Evolutionary conservation across 1,140 invertebrate genomes (phyloP).

Genomic region (Drosophila mojavensis): DNA sequence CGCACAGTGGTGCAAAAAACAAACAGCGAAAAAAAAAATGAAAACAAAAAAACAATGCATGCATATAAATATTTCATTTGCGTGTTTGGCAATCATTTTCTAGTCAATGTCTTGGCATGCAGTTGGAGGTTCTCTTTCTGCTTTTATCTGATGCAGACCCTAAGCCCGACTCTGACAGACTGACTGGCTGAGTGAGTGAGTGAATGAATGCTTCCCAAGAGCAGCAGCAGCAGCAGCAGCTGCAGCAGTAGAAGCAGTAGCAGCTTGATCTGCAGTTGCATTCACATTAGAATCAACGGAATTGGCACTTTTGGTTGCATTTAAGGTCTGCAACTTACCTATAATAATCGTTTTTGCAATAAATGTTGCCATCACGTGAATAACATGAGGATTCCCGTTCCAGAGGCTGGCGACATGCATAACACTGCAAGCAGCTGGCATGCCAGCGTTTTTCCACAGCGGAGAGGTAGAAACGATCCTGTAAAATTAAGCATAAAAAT

Average conservation of each 20-base stretch:
- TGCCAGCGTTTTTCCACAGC: constrained; percentile 97
- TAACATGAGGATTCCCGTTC: constrained; percentile 97
- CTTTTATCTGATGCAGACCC: constrained; percentile 78
- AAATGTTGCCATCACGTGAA: constrained; percentile 96
- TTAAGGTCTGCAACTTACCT: constrained; percentile 88
- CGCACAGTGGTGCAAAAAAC: constrained; percentile 59
- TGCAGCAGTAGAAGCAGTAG: constrained; percentile 9
- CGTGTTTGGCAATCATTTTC: constrained; percentile 83
- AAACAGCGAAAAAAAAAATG: not conserved
- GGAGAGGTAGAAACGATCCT: constrained; percentile 95
- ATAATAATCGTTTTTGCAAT: constrained; percentile 99
- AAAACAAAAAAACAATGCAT: constrained; percentile 66
- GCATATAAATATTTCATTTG: constrained; percentile 77
- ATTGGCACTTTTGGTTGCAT: constrained; percentile 29
- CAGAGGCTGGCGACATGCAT: constrained; percentile 94
- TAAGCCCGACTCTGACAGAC: constrained; percentile 13
- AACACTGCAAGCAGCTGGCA: constrained; percentile 95
- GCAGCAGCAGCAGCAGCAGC: constrained; percentile 3
- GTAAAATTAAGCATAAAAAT: constrained; percentile 45
- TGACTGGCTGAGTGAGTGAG: not conserved
- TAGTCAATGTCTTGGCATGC: constrained; percentile 83
- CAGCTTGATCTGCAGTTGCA: constrained; percentile 11
- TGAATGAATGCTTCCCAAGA: constrained; percentile 38
- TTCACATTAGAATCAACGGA: constrained; percentile 32
- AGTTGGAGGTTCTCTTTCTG: constrained; percentile 48